Evolutionary conservation across 2,113 vertebrate species (phyloP).

Genomic region (Etia nguti): DNA sequence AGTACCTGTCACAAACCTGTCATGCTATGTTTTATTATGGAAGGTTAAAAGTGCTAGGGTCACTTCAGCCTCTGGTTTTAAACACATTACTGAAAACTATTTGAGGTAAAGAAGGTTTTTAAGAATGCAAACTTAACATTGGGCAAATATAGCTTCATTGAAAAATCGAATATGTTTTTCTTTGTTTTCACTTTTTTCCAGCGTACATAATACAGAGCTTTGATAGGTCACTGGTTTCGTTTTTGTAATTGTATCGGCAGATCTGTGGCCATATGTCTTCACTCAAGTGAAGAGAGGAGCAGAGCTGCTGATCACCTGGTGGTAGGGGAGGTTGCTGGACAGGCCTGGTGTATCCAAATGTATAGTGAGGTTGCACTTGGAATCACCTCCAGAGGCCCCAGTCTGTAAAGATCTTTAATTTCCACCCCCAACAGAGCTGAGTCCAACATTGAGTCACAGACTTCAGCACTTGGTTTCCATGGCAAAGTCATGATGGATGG

Average conservation of each 20-base stretch:
- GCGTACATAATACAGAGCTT: not conserved
- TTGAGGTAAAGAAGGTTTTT: not conserved
- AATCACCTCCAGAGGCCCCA: not conserved
- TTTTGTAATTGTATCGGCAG: not conserved
- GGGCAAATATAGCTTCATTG: too few relatives aligned
- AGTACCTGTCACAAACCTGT: not conserved
- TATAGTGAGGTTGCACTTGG: not conserved
- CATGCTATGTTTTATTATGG: not conserved
- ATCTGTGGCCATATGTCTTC: not conserved
- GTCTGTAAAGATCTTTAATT: not conserved
- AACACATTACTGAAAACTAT: not conserved
- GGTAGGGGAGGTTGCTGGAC: not conserved
- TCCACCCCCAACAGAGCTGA: not conserved
- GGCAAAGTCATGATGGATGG: not conserved
- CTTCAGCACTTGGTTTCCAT: not conserved
- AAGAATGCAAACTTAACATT: not conserved
- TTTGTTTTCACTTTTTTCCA: not conserved
- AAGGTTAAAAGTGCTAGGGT: not conserved
- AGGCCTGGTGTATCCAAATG: not conserved
- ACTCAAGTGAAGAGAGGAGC: not conserved
- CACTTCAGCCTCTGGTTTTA: not conserved
- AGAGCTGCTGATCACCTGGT: not conserved
- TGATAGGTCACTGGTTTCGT: not conserved
- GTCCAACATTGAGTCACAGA: not conserved
- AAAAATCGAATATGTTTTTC: too few relatives aligned